These are phyloP conservation scores for Galeopsomyia nigrocyanea DNA, from an alignment of 2,888 invertebrate genomes.

Conservation along the genomic window DNA sequence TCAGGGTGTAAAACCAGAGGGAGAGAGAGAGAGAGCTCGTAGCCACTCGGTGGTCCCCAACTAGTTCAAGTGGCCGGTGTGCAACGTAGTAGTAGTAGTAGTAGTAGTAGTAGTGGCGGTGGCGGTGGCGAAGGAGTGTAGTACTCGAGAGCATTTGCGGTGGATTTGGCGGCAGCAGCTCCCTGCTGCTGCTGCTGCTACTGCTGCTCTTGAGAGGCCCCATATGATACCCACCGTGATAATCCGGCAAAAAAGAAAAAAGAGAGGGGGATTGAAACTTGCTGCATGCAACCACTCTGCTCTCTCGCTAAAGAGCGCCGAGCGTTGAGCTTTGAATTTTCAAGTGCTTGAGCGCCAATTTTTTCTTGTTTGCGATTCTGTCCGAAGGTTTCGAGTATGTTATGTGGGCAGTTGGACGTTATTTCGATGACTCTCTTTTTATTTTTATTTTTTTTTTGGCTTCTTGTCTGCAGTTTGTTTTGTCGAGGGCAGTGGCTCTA, in stretches of 20 bases:
- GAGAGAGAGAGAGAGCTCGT: constrained; percentile 42
- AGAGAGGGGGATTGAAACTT: constrained; percentile 49
- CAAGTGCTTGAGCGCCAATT: too few species aligned
- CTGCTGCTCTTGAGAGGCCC: constrained; percentile 60
- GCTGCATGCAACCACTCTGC: constrained; percentile 15
- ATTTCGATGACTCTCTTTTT: too few species aligned
- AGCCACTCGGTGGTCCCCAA: constrained; percentile 66
- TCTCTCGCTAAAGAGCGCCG: too few species aligned
- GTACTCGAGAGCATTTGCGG: constrained; percentile 68
- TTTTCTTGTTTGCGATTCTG: too few species aligned
- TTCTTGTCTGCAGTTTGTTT: too few species aligned
- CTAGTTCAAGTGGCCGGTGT: constrained; percentile 68
- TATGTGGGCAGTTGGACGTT: too few species aligned
- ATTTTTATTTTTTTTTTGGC: too few species aligned
- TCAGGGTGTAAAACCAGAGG: not conserved
- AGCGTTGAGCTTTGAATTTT: too few species aligned
- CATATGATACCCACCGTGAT: constrained; percentile 65
- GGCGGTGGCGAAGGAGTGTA: constrained; percentile 31
- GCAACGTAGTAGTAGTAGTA: constrained; percentile 32
- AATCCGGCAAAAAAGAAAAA: constrained; percentile 53
- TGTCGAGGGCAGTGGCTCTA: too few species aligned
- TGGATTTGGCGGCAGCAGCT: constrained; percentile 65
- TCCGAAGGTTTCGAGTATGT: too few species aligned
- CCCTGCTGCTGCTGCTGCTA: not conserved
- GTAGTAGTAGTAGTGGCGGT: too few species aligned